Base-by-base conservation (phyloP, 2,888 invertebrate genomes). In the Aspidiotus destructor region DNA sequence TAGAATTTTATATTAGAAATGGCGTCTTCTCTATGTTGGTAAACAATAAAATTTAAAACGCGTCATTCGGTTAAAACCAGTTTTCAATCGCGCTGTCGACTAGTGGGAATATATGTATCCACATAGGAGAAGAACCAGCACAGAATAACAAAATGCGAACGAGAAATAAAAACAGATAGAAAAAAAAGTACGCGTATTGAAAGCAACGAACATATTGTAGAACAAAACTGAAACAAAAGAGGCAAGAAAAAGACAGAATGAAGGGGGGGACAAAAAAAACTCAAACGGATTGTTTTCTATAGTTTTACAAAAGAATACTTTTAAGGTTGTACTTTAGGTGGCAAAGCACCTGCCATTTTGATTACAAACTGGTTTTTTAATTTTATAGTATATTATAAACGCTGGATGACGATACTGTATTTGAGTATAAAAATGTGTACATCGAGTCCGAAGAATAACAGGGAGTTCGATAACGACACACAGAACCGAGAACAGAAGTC, bases 281-380 rank as follows among this genome's bases (percentile, higher is more conserved):
- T 65, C 65, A 58, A 65, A 58, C 65, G 65, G 58, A 65, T 65
- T 65, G 65, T 65, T 65, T 57, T 65, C 65, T 65, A 48, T 65
- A 17, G 65, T 65, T 58, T 57, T 65, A 65, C 65, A 65, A 65
- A 65, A 65, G 65, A 65, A 65, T 65, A 65, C 65, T 65, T 65
- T 65, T 65, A 65, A 65, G 65, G 65, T 65, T 58, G 65, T 65
- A 65, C 65, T 65, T 65, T 64, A 70, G 61, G 70, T 70, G 71
- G 71, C 71, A 64, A 70, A 71, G 71, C 71, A 71, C 71, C 71
- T 71, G 71, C 71, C 71, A 71, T 71, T 71, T 71, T 71, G 68
- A 65, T 65, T 65, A 65, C 65, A 65, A 65, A 65, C 65, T 65
- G 60, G 65, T 65, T 65, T 65, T 57, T 55, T 41, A 42, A 17